Evolutionary conservation across 2,888 invertebrate genomes (phyloP).

Genomic region (Hydrotaea cyrtoneurina): DNA sequence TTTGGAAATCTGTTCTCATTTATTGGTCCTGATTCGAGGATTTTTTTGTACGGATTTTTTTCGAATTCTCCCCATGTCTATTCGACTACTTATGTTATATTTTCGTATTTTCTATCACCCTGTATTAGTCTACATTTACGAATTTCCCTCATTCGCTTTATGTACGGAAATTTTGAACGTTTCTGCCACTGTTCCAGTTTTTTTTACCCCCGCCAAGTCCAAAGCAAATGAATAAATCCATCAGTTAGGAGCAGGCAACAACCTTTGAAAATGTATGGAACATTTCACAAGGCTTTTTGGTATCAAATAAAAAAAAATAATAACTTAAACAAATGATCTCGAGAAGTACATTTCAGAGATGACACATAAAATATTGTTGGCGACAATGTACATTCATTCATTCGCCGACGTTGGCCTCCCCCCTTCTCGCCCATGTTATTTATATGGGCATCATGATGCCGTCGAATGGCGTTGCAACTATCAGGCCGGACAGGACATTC

Average conservation of each 20-base stretch:
- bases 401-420: neutral
- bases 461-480: constrained; percentile 3
- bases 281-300: neutral
- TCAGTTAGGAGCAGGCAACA: neutral
- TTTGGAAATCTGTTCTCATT: too few relatives aligned
- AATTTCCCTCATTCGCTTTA: too few relatives aligned
- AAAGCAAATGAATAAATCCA: constrained; percentile 19
- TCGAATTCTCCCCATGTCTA: too few relatives aligned
- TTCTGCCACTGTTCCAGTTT: too few relatives aligned
- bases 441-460: neutral
- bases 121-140: too few relatives aligned
- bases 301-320: constrained; percentile 16
- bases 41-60: too few relatives aligned
- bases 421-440: neutral
- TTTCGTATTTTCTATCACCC: too few relatives aligned
- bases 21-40: too few relatives aligned
- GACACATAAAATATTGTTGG: constrained; percentile 35
- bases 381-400: constrained; percentile 2
- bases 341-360: constrained; percentile 17
- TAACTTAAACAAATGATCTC: constrained; percentile 31
- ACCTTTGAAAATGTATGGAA: neutral
- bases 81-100: too few relatives aligned
- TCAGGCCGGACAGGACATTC: constrained; percentile 6
- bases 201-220: neutral
- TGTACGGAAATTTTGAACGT: too few relatives aligned